Percentiles rank a stretch among this genome's conserved stretches.
phyloP scores from a whole-genome alignment of 2,113 vertebrate species.

The Lampris megalopsis region DNA sequence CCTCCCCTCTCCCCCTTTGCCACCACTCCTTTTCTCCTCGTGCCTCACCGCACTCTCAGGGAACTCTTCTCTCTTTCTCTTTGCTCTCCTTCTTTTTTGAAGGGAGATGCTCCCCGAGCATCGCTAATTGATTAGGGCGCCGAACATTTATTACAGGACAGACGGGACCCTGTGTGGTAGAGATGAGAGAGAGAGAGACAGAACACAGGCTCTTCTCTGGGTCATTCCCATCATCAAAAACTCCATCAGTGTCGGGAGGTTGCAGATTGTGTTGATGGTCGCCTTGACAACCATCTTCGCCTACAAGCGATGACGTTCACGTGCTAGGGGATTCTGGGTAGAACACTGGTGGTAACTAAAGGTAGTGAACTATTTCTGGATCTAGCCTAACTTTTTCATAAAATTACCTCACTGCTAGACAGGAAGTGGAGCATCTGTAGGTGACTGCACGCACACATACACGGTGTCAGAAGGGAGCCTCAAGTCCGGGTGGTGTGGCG shows the following conservation, averaged over 20 bases:
- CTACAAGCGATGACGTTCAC: too few species aligned
- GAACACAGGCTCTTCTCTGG: constrained; percentile 61
- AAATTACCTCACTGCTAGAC: too few species aligned
- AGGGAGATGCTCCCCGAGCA: constrained; percentile 81
- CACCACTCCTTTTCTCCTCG: constrained; percentile 47
- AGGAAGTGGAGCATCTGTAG: too few species aligned
- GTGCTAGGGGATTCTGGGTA: too few species aligned
- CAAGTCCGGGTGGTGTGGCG: too few species aligned
- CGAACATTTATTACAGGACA: constrained; percentile 85
- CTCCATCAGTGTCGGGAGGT: constrained; percentile 41
- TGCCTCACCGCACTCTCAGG: constrained; percentile 69
- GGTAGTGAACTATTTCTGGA: too few species aligned
- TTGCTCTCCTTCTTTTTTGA: constrained; percentile 38
- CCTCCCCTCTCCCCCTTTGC: constrained; percentile 53
- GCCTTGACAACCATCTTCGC: too few species aligned
- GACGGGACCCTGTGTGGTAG: constrained; percentile 65
- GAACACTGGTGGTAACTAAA: too few species aligned
- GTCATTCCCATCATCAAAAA: constrained; percentile 61
- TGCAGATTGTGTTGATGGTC: too few species aligned
- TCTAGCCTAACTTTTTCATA: too few species aligned
- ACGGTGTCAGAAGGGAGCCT: neutral
- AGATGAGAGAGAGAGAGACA: constrained; percentile 53
- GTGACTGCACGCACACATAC: neutral
- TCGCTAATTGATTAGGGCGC: constrained; percentile 85
- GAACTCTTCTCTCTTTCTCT: constrained; percentile 65